Evolutionary conservation across 1,140 invertebrate genomes (phyloP).

Genomic region (Psix sp.): DNA sequence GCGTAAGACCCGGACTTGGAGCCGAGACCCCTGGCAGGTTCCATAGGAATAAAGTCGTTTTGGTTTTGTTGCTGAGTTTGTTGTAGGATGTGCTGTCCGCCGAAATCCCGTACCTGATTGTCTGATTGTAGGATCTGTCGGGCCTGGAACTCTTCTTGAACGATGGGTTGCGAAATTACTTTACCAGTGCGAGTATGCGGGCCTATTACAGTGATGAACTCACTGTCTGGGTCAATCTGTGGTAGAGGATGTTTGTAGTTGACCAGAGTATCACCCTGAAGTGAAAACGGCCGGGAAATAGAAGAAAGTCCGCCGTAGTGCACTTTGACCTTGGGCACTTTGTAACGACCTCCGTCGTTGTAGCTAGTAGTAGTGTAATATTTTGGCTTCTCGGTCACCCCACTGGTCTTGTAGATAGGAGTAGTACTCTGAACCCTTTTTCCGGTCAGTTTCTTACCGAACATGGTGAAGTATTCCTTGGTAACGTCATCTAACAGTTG

Average conservation of each 20-base stretch:
- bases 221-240: conserved; percentile 82
- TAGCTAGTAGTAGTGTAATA: conserved; percentile 66
- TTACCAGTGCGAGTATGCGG: conserved; percentile 35
- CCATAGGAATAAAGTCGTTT: conserved; percentile 54
- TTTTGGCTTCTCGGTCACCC: conserved; percentile 71
- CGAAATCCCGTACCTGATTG: conserved; percentile 60
- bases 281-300: conserved; percentile 66
- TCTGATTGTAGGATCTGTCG: conserved; percentile 54
- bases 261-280: conserved; percentile 79
- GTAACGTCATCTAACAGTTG: conserved; percentile 84
- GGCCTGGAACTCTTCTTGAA: conserved; percentile 48
- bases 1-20: conserved; percentile 38
- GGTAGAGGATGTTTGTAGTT: conserved; percentile 81
- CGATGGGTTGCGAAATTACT: conserved; percentile 34
- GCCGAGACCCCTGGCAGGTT: conserved; percentile 16
- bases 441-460: conserved; percentile 82
- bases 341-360: conserved; percentile 64
- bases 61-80: conserved; percentile 36
- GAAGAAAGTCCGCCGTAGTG: conserved; percentile 70
- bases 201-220: conserved; percentile 77
- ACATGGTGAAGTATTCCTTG: conserved; percentile 86
- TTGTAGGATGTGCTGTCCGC: conserved; percentile 45
- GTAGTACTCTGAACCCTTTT: conserved; percentile 76
- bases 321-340: conserved; percentile 71
- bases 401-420: conserved; percentile 77